Evolutionary conservation across 2,113 vertebrate species (phyloP).

Genomic region (Amphiprion percula): DNA sequence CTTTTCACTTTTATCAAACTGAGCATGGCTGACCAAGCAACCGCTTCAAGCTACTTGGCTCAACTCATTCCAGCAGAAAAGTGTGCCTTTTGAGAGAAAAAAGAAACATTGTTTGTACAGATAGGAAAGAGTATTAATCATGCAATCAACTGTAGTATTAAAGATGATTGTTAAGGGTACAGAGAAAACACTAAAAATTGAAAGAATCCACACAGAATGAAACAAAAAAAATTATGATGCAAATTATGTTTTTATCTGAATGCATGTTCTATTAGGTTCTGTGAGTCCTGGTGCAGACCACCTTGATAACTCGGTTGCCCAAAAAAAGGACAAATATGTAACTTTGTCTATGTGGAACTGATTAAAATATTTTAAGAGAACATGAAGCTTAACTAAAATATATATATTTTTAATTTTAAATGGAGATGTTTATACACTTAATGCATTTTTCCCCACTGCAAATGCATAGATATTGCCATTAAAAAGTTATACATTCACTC

Average conservation of each 20-base stretch:
- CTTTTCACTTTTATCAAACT: conserved; percentile 61
- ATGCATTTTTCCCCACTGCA: background rate
- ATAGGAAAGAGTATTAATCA: background rate
- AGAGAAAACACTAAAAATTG: background rate
- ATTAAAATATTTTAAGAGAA: background rate
- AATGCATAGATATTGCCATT: no score
- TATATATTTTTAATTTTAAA: background rate
- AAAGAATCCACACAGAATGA: background rate
- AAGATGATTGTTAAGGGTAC: background rate
- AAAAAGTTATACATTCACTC: background rate
- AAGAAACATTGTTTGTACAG: background rate
- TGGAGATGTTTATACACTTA: background rate
- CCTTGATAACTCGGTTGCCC: background rate
- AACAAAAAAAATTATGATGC: background rate
- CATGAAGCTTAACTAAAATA: background rate
- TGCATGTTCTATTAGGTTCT: background rate
- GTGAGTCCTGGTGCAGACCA: background rate
- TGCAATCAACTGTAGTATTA: background rate
- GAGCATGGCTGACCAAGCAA: conserved; percentile 53
- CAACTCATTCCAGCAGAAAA: conserved; percentile 36
- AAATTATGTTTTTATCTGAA: background rate
- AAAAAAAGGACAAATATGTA: no score
- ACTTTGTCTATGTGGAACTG: no score
- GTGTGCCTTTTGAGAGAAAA: conserved; percentile 23
- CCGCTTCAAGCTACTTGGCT: conserved; percentile 20